Conservation (phyloP, 2,113 vertebrate species). For the Poecilia latipinna region DNA sequence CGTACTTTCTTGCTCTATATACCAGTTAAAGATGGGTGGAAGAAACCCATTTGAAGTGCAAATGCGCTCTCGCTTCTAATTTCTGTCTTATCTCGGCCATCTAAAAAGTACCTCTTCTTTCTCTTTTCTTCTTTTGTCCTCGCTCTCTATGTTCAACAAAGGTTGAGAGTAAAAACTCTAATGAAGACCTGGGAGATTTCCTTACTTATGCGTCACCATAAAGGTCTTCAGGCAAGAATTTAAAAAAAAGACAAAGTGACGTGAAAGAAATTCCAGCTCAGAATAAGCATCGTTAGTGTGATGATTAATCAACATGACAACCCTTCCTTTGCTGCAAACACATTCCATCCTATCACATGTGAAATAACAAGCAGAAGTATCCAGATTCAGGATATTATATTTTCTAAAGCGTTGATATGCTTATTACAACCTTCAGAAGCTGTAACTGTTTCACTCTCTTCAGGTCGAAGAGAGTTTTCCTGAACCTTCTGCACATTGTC, state of each 20-base stretch:
- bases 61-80: slow-evolving; percentile 41
- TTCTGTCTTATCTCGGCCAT: slow-evolving; percentile 27
- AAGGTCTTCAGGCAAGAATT: slow-evolving; percentile 43
- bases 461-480: background rate
- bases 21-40: background rate
- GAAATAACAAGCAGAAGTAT: slow-evolving; percentile 6
- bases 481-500: too few relatives aligned
- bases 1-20: slow-evolving; percentile 1
- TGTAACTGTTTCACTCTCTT: background rate
- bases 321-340: background rate
- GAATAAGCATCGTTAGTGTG: slow-evolving; percentile 31
- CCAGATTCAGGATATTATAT: background rate
- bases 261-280: slow-evolving; percentile 16
- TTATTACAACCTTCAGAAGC: background rate
- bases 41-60: slow-evolving; percentile 54
- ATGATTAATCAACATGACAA: slow-evolving; percentile 20
- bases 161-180: slow-evolving; percentile 52
- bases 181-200: slow-evolving; percentile 73
- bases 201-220: slow-evolving; percentile 24
- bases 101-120: slow-evolving; percentile 18
- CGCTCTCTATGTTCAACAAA: slow-evolving; percentile 15
- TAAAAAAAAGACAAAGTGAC: slow-evolving; percentile 34
- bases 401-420: background rate
- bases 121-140: slow-evolving; percentile 26
- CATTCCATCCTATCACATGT: slow-evolving; percentile 21